Evolutionary conservation across 2,888 invertebrate genomes (phyloP).

Genomic region (Leucophenga maculata): DNA sequence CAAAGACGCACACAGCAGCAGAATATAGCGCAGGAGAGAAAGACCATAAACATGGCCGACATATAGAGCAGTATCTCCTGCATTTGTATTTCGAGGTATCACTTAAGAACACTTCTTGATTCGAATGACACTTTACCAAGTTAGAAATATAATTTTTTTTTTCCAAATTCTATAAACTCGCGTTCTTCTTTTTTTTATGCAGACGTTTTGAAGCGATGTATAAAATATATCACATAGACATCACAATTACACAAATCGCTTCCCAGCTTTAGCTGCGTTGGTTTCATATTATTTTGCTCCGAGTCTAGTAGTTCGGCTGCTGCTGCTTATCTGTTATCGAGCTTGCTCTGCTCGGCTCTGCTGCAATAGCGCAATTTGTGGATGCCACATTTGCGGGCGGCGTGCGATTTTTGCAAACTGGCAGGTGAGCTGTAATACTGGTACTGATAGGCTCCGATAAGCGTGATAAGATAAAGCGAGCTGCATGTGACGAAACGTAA

Average conservation of each 20-base stretch:
- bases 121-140: no score
- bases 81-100: slow-evolving; percentile 39
- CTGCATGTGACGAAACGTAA: slow-evolving; percentile 33
- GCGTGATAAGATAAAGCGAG: slow-evolving; percentile 40
- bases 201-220: background rate
- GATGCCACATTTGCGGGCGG: background rate
- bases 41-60: slow-evolving; percentile 55
- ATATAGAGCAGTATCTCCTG: slow-evolving; percentile 50
- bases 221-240: background rate
- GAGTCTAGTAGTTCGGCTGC: background rate
- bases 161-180: no score
- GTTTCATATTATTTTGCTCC: background rate
- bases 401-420: background rate
- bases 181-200: background rate
- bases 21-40: slow-evolving; percentile 50
- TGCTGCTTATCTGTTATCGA: background rate
- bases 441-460: background rate
- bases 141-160: background rate
- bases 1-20: slow-evolving; percentile 56
- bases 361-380: no score
- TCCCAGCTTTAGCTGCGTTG: background rate
- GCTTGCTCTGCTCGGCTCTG: background rate
- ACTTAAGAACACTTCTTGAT: background rate
- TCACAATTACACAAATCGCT: background rate
- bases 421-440: background rate